These are phyloP conservation scores for Macquaria ambigua DNA, from an alignment of 2,113 vertebrate genomes.

Conservation along the genomic window DNA sequence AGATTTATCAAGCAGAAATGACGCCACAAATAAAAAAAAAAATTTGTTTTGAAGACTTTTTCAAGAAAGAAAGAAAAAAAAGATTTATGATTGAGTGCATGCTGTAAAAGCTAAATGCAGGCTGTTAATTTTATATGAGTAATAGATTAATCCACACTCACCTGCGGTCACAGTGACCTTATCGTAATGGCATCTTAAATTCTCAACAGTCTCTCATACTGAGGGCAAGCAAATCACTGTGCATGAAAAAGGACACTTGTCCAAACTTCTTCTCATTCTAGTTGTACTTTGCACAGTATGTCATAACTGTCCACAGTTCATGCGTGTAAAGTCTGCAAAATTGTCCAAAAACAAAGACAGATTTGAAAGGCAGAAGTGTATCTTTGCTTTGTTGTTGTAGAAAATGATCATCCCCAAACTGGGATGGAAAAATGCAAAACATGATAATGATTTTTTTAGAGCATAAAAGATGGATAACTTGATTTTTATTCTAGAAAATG, in stretches of 20 bases:
- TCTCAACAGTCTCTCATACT: background rate
- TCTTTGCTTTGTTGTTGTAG: background rate
- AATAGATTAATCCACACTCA: constrained; percentile 16
- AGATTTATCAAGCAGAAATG: background rate
- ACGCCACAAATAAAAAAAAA: background rate
- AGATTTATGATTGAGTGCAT: background rate
- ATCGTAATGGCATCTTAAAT: constrained; percentile 15
- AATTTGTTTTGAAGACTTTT: background rate
- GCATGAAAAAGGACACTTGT: background rate
- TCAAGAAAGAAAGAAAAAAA: background rate
- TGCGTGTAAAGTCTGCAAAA: background rate
- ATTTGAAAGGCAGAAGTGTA: background rate
- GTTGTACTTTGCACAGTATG: background rate
- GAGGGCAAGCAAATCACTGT: background rate
- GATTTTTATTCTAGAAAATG: background rate
- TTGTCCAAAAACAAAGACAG: background rate
- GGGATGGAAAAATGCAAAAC: background rate
- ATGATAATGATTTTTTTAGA: background rate
- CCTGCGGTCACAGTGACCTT: constrained; percentile 41
- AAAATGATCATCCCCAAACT: background rate
- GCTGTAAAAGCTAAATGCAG: constrained; percentile 34
- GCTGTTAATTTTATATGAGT: constrained; percentile 31
- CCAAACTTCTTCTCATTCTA: background rate
- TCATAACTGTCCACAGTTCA: background rate
- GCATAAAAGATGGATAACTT: background rate